A percentile compares a stretch with the other conserved stretches of the same genome.
Evolutionary conservation across 2,797 vertebrate genomes (phyloP).

Genomic region (Aulostomus chinensis): DNA sequence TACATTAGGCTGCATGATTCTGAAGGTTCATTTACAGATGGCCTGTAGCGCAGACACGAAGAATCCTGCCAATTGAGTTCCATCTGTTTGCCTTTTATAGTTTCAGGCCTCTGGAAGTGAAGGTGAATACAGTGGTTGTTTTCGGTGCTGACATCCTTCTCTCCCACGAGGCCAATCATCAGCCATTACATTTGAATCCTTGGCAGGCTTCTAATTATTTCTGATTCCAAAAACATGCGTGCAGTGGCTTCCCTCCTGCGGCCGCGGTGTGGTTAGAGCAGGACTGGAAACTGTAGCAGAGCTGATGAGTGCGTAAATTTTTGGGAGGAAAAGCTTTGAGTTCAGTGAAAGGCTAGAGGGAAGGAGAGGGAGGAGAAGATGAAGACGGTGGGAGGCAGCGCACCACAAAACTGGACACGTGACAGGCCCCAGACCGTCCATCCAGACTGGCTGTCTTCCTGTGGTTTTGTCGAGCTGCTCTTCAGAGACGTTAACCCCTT

Average conservation of each 20-base stretch:
- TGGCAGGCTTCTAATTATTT: conserved; percentile 50
- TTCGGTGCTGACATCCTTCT: conserved; percentile 13
- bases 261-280: conserved; percentile 45
- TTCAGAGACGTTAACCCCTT: conserved; percentile 74
- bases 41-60: conserved; percentile 12
- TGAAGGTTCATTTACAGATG: conserved; percentile 28
- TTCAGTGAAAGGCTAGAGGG: conserved; percentile 58
- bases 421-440: conserved; percentile 63
- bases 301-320: conserved; percentile 62
- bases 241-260: conserved; percentile 42
- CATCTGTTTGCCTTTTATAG: conserved; percentile 32
- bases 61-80: conserved; percentile 4
- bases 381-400: conserved; percentile 34
- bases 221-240: conserved; percentile 59
- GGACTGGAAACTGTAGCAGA: conserved; percentile 50
- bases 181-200: conserved; percentile 40
- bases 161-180: conserved; percentile 33
- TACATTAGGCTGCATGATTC: not conserved
- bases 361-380: conserved; percentile 26
- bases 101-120: conserved; percentile 6
- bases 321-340: conserved; percentile 47
- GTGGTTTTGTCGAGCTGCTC: conserved; percentile 66
- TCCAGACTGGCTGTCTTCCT: conserved; percentile 78
- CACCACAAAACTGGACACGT: conserved; percentile 67
- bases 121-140: conserved; percentile 24